phyloP scores from a whole-genome alignment of 2,888 invertebrate genomes.

The Reticulitermes lucifugus region DNA sequence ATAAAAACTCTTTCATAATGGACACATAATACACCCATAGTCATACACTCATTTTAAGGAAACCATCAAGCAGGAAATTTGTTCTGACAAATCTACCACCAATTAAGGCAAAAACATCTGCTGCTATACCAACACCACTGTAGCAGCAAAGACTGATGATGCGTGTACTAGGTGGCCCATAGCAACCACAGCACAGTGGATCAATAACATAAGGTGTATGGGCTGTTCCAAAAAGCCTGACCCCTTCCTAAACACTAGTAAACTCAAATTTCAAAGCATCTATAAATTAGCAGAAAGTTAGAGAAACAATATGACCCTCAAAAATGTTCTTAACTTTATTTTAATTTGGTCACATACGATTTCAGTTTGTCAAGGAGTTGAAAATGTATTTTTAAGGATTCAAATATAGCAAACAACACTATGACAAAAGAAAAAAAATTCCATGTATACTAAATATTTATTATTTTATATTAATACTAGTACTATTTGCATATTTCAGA shows the following conservation, averaged over 20 bases:
- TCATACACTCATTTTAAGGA: neutral
- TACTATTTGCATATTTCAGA: neutral
- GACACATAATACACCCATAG: neutral
- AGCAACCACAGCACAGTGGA: constrained; percentile 35
- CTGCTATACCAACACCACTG: neutral
- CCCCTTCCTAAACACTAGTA: constrained; percentile 18
- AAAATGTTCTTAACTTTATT: neutral
- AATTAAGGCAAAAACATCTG: neutral
- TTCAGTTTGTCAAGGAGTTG: neutral
- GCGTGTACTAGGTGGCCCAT: neutral
- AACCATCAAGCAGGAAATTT: neutral
- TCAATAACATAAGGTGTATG: constrained; percentile 21
- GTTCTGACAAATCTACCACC: neutral
- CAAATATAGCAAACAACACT: neutral
- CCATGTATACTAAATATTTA: neutral
- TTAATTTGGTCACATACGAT: neutral
- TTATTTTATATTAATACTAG: neutral
- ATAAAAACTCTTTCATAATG: neutral
- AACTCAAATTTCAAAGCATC: neutral
- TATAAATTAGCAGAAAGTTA: neutral
- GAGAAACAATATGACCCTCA: constrained; percentile 22
- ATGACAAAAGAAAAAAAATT: neutral
- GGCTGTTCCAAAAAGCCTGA: constrained; percentile 30
- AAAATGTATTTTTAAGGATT: neutral
- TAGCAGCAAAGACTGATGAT: neutral